Percentiles rank a stretch among this genome's conserved stretches.
These are phyloP conservation scores for Syrista parreyssii DNA, from an alignment of 2,888 invertebrate genomes.

Conservation along the genomic window DNA sequence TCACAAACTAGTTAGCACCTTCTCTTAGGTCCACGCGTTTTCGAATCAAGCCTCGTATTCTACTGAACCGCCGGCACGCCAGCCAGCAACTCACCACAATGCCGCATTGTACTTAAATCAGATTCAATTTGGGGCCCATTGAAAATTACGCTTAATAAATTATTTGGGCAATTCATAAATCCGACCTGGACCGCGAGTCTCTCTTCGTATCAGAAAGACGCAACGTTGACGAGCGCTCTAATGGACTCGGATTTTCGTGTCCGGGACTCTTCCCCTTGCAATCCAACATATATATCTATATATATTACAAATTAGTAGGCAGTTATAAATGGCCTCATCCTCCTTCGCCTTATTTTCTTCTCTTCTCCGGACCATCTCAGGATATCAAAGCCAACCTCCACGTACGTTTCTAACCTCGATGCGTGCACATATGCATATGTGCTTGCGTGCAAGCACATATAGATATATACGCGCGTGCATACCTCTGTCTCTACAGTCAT, in stretches of 20 bases:
- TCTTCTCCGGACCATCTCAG: constrained; percentile 13
- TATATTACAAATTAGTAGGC: constrained; percentile 57
- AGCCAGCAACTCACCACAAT: constrained; percentile 49
- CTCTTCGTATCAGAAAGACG: constrained; percentile 16
- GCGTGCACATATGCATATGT: neutral
- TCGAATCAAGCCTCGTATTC: constrained; percentile 60
- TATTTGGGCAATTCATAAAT: constrained; percentile 67
- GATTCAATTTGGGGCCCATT: constrained; percentile 66
- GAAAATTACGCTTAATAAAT: constrained; percentile 67
- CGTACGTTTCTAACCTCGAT: neutral
- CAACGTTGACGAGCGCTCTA: constrained; percentile 32
- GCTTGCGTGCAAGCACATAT: neutral
- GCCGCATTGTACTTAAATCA: constrained; percentile 65
- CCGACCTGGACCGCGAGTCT: constrained; percentile 33
- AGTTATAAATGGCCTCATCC: constrained; percentile 57
- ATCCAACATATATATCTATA: constrained; percentile 8
- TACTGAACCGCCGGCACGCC: constrained; percentile 36
- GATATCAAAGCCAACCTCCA: constrained; percentile 4
- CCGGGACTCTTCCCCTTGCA: neutral
- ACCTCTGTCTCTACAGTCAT: constrained; percentile 10
- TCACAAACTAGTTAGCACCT: constrained; percentile 60
- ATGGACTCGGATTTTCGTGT: constrained; percentile 29
- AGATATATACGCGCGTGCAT: neutral
- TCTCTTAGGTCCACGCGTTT: constrained; percentile 45
- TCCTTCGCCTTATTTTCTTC: constrained; percentile 42